Percentiles rank a stretch among this genome's conserved stretches.
These are phyloP conservation scores for Lepisosteus osseus DNA, from an alignment of 2,113 vertebrate genomes.

Conservation along the genomic window DNA sequence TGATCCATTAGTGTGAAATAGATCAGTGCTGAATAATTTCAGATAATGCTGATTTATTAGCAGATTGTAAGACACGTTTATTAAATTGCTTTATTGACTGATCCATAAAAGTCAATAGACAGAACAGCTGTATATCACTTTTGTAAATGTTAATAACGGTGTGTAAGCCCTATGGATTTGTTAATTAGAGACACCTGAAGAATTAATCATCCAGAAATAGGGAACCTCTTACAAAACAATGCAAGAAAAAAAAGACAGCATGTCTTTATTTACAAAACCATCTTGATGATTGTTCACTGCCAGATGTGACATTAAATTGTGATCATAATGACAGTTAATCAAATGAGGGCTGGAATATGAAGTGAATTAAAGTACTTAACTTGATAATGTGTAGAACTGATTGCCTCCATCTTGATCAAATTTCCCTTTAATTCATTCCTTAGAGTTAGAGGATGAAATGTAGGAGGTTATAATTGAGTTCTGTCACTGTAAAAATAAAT, in stretches of 20 bases:
- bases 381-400: background rate
- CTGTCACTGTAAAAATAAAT: background rate
- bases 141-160: constrained; percentile 16
- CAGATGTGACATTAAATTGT: background rate
- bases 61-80: constrained; percentile 10
- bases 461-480: background rate
- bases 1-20: constrained; percentile 13
- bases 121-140: constrained; percentile 1
- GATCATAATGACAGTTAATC: constrained; percentile 1
- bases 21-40: constrained; percentile 9
- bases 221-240: background rate
- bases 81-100: constrained; percentile 20
- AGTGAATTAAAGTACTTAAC: background rate
- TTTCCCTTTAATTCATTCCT: background rate
- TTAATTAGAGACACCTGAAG: constrained; percentile 8
- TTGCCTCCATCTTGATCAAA: background rate
- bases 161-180: constrained; percentile 5
- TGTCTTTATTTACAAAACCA: constrained; percentile 3
- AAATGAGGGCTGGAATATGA: background rate
- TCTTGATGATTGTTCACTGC: background rate
- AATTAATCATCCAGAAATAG: background rate
- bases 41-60: constrained; percentile 13
- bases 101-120: constrained; percentile 13
- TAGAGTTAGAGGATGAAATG: background rate
- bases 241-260: background rate